Percentiles rank a stretch among this genome's conserved stretches.
Conservation (phyloP, 2,797 vertebrate species). For the Tympanoctomys barrerae region DNA sequence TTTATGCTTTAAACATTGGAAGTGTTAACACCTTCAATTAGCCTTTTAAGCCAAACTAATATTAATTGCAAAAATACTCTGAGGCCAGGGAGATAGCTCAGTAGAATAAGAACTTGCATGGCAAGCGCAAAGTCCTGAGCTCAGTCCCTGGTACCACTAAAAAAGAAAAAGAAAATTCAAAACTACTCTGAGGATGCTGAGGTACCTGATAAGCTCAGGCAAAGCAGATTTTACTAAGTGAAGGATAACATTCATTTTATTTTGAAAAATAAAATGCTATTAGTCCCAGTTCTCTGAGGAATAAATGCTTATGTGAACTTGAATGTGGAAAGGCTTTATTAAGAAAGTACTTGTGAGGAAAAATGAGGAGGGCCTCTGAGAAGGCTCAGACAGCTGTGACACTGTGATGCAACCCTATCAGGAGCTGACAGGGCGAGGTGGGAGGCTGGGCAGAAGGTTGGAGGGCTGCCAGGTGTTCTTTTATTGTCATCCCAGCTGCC, state of each 20-base stretch:
- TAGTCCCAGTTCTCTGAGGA: slow-evolving; percentile 12
- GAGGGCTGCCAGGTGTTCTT: not conserved
- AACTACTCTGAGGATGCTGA: not conserved
- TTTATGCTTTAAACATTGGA: slow-evolving; percentile 5
- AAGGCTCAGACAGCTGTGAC: not conserved
- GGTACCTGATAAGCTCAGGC: not conserved
- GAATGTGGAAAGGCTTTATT: not conserved
- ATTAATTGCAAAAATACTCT: not conserved
- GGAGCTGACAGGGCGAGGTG: no score
- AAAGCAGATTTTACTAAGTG: not conserved
- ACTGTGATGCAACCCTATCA: not conserved
- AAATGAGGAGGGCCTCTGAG: not conserved
- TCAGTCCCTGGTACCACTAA: no score
- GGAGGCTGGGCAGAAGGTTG: not conserved
- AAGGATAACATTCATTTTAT: not conserved
- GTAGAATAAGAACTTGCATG: no score
- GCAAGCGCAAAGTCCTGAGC: no score
- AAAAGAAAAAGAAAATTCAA: not conserved
- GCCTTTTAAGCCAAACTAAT: not conserved
- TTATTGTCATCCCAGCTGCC: not conserved
- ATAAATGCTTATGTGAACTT: not conserved
- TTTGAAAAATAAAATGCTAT: slow-evolving; percentile 24
- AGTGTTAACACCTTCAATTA: not conserved
- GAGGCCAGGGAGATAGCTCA: not conserved
- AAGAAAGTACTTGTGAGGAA: not conserved